These are phyloP conservation scores for Penaeus japonicus DNA, from an alignment of 1,140 invertebrate species.

Conservation along the genomic window DNA sequence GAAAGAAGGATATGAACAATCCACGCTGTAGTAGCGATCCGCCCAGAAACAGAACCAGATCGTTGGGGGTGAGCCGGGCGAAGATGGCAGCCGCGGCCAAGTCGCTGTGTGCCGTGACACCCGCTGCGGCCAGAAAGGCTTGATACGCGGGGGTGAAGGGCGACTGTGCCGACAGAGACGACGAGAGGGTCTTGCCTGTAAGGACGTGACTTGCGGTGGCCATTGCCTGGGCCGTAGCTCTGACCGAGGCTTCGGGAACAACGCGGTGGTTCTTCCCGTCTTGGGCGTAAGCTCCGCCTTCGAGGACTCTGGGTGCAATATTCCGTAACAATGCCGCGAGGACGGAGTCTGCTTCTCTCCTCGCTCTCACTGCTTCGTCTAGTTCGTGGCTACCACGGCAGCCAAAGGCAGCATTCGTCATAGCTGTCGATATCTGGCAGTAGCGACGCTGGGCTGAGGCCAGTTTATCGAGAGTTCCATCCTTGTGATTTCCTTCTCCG, in stretches of 20 bases:
- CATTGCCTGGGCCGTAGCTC: background rate
- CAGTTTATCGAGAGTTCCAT: background rate
- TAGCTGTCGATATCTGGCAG: background rate
- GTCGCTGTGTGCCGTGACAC: background rate
- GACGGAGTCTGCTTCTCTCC: background rate
- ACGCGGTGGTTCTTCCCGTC: too few species aligned
- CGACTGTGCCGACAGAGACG: background rate
- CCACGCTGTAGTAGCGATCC: background rate
- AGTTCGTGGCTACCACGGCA: background rate
- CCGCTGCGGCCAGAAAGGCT: background rate
- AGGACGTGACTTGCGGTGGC: background rate
- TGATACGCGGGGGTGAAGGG: background rate
- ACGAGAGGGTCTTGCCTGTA: background rate
- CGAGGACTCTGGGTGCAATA: background rate
- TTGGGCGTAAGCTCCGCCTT: too few species aligned
- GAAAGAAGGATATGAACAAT: background rate
- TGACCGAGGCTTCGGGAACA: too few species aligned
- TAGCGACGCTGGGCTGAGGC: background rate
- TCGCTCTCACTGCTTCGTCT: too few species aligned
- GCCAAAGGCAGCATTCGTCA: background rate
- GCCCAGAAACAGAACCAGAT: background rate
- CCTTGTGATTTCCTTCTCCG: too few species aligned
- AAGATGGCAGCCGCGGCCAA: background rate
- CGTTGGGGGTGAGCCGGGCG: background rate
- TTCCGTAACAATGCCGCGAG: background rate